These are phyloP conservation scores for Eolophus roseicapilla DNA, from an alignment of 2,113 vertebrate species.

Conservation along the genomic window DNA sequence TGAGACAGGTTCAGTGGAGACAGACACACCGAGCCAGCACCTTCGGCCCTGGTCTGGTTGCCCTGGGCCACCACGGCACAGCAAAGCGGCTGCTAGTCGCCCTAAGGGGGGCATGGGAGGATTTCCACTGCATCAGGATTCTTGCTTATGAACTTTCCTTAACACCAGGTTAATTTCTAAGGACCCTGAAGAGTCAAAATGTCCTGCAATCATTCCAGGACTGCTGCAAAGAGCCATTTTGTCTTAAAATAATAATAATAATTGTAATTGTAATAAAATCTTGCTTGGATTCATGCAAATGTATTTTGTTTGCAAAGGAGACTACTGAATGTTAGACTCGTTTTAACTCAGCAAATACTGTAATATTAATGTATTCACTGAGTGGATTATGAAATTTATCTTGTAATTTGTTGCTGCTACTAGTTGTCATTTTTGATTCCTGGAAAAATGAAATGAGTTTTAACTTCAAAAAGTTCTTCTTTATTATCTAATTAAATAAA, in stretches of 20 bases:
- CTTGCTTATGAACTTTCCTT: constrained; percentile 58
- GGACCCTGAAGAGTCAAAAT: constrained; percentile 43
- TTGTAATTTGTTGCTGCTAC: constrained; percentile 65
- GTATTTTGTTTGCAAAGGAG: constrained; percentile 56
- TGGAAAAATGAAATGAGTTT: constrained; percentile 51
- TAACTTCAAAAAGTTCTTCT: constrained; percentile 61
- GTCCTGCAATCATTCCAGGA: constrained; percentile 27
- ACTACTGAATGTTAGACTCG: constrained; percentile 53
- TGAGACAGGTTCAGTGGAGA: constrained; percentile 65
- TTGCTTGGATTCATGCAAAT: constrained; percentile 38
- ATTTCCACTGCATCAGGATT: constrained; percentile 7
- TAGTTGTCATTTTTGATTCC: constrained; percentile 56
- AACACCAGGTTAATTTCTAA: constrained; percentile 62
- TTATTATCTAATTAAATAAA: constrained; percentile 72
- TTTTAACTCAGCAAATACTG: constrained; percentile 65
- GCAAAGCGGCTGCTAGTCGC: constrained; percentile 13
- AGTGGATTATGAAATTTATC: constrained; percentile 68
- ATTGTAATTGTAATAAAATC: not conserved
- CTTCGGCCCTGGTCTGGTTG: constrained; percentile 39
- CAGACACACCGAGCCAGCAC: constrained; percentile 33
- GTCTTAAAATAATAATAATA: not conserved
- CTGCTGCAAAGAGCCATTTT: not conserved
- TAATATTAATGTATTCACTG: constrained; percentile 63
- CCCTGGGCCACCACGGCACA: not conserved
- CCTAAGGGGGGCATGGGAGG: constrained; percentile 24